Evolutionary conservation across 2,797 vertebrate genomes (phyloP).

Genomic region (Leontopithecus rosalia): DNA sequence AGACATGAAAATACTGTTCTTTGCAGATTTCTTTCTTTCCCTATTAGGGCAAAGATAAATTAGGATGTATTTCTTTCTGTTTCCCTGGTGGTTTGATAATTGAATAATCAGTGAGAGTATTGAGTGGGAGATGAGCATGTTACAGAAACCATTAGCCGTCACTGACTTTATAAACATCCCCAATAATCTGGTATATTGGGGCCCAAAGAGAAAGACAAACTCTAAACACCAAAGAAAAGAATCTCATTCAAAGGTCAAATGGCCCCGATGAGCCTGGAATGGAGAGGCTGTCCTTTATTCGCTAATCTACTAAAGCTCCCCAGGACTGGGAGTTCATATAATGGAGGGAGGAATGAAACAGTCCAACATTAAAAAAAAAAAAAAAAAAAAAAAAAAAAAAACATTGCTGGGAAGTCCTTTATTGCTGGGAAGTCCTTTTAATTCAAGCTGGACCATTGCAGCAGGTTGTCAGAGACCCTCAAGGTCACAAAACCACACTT

Average conservation of each 20-base stretch:
- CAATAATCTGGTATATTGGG: not conserved
- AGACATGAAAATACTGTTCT: not conserved
- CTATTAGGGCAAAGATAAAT: not conserved
- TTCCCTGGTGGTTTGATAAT: accelerated
- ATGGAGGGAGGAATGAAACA: not conserved
- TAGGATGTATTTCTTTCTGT: not conserved
- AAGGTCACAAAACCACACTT: not conserved
- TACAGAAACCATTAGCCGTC: not conserved
- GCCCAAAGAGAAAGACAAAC: not conserved
- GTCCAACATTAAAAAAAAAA: not conserved
- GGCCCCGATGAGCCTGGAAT: not conserved
- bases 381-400: no score
- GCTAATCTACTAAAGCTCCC: not conserved
- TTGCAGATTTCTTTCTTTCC: not conserved
- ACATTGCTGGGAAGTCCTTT: not conserved
- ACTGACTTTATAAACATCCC: not conserved
- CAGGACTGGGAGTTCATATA: no score
- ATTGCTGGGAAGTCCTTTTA: not conserved
- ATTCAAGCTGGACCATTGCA: not conserved
- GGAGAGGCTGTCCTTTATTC: accelerated
- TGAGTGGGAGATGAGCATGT: not conserved
- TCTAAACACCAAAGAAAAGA: not conserved
- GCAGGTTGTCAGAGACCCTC: not conserved
- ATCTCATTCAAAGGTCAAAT: not conserved
- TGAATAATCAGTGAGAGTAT: not conserved